Evolutionary conservation across 2,888 invertebrate genomes (phyloP).

Genomic region (Macaria notata): DNA sequence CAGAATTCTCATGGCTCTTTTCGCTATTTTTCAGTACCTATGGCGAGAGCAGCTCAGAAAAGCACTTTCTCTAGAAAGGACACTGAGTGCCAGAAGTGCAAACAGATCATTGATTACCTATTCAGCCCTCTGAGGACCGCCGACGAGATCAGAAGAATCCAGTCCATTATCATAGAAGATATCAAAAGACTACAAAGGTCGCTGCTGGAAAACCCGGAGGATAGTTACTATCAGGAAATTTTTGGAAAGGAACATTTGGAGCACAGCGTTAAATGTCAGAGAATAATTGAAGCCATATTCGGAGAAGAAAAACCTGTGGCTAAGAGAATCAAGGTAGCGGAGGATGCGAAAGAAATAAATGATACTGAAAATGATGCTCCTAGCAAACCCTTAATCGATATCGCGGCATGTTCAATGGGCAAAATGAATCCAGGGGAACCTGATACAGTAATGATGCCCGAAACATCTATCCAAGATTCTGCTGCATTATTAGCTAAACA

Average conservation of each 20-base stretch:
- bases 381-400: no score
- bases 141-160: slow-evolving; percentile 10
- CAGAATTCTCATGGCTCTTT: slow-evolving; percentile 45
- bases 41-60: slow-evolving; percentile 33
- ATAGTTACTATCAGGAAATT: no score
- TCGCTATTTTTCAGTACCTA: slow-evolving; percentile 54
- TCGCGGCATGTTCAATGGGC: no score
- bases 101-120: slow-evolving; percentile 36
- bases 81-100: slow-evolving; percentile 33
- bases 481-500: no score
- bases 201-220: neutral
- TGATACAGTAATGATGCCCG: no score
- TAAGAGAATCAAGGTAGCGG: no score
- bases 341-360: no score
- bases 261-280: slow-evolving; percentile 32
- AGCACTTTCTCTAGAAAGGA: slow-evolving; percentile 35
- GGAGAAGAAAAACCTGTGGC: slow-evolving; percentile 17
- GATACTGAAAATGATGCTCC: no score
- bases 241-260: no score
- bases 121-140: slow-evolving; percentile 30
- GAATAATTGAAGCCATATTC: slow-evolving; percentile 36
- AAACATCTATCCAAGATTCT: no score
- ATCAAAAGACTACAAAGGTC: slow-evolving; percentile 2
- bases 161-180: slow-evolving; percentile 1
- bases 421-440: no score